Base-by-base conservation (phyloP, 2,888 invertebrate genomes). In the Ochropleura plecta region DNA sequence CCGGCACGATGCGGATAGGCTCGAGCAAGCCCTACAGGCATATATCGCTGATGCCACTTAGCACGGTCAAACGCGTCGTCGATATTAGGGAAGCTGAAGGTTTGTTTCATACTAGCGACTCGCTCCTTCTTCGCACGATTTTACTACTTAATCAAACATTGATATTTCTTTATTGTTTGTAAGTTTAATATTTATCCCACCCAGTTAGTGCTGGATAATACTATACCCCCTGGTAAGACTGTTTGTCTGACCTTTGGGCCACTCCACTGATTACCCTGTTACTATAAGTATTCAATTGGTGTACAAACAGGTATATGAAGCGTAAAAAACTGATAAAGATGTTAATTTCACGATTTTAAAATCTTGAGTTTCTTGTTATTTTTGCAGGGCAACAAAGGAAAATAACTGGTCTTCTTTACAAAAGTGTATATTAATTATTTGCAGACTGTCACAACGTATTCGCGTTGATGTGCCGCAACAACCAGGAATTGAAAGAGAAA, bases 11-110 rank as follows among this genome's bases (percentile, higher is more conserved):
- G 90, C 96, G 97, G 88, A 96, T 97, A 91, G 97, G 97, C 63
- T 97, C 97, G 62, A 97, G 97, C 87, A 99, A 99, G 94, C 98
- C 98, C 1, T 99, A 98, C 96, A 98, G 99, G 92, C 99, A 99
- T 93, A 97, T 99, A 81, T 98, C 98, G 89, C 97, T 99, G 91
- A 97, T 99, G 97, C 98, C 98, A 59, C 97, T 99, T 85, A 98
- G 98, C 89, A 98, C 98, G 82, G 98, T 99, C 88, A 98, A 98
- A 92, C 97, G 98, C 90, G 98, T 99, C 82, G 98, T 99, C 72
- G 99, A 99, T 93, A 98, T 99, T 86, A 97, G 97, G 83, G 98
- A 99, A 95, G 97, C 98, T 75, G 98, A 98, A 93, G 98, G 98
- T 98, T 30, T 48, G 48, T 6, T 20, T 5, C 9, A 44, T 64